phyloP scores from a whole-genome alignment of 2,797 vertebrate genomes.

The Oreochromis mossambicus region DNA sequence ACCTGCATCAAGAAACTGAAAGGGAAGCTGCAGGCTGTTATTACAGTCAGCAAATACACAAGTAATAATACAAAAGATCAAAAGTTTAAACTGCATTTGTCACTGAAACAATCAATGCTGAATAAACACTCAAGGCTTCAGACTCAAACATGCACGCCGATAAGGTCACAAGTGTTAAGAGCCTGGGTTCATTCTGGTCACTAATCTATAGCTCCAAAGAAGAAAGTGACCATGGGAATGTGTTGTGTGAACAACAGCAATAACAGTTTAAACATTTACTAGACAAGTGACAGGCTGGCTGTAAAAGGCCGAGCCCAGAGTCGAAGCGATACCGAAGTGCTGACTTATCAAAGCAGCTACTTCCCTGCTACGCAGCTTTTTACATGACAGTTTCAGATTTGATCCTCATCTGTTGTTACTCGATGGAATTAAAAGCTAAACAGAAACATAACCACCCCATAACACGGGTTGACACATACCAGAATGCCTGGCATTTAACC shows the following conservation, averaged over 20 bases:
- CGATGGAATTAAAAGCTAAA: neutral
- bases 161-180: conserved; percentile 33
- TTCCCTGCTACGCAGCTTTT: neutral
- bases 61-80: neutral
- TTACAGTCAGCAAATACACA: neutral
- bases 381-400: neutral
- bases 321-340: conserved; percentile 26
- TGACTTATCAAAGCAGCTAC: conserved; percentile 1
- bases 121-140: neutral
- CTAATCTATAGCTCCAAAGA: conserved; percentile 7
- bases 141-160: neutral
- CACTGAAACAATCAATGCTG: neutral
- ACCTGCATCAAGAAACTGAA: neutral
- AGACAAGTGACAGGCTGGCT: conserved; percentile 2
- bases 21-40: neutral
- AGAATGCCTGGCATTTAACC: conserved; percentile 41
- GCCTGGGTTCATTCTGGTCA: neutral
- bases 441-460: neutral
- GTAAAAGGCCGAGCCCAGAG: conserved; percentile 33
- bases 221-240: conserved; percentile 21
- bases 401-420: conserved; percentile 13
- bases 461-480: neutral
- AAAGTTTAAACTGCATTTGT: neutral
- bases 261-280: conserved; percentile 60
- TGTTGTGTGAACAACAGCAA: conserved; percentile 14